Evolutionary conservation across 2,797 vertebrate genomes (phyloP), one percentile per base, ranked within the genome.

Genomic region (Cyprinella venusta): DNA sequence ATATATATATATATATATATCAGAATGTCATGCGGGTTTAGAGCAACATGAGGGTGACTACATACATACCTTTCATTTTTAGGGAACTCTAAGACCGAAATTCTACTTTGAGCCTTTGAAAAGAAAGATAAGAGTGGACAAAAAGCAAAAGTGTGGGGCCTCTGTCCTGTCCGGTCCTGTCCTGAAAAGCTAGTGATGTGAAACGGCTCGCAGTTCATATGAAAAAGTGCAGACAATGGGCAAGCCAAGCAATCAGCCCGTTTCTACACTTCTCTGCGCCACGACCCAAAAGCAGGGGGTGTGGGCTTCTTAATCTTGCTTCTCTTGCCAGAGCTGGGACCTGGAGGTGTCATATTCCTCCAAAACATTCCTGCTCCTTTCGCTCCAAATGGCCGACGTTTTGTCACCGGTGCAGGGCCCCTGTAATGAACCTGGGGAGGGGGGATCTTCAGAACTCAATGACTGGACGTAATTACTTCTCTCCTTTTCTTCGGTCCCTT

Each of bases 381-480:
- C 93, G 95, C 86, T 86, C 91, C 93, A 95, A 94, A 88, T 91
- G 91, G 88, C 92, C 90, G 88, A 94, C 65, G 94, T 96, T 96
- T 96, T 96, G 93, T 90, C 87, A 82, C 86, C 85, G 87, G 86
- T 78, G 75, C 86, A 85, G 79, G 84, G 80, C 79, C 78, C 86
- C 93, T 91, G 94, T 95, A 95, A 96, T 96, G 96, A 96, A 96
- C 93, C 91, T 94, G 54, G 26, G 90, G 93, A 78, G 83, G 81
- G 81, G 83, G 76, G 82, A 82, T 84, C 84, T 87, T 86, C 88
- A 88, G 88, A 88, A 88, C 88, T 88, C 95, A 95, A 92, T 96
- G 95, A 96, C 95, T 96, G 96, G 95, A 95, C 95, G 95, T 96
- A 96, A 96, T 97, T 95, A 93, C 95, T 96, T 94, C 95, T 96